These are phyloP conservation scores for Sebastes hubbsi DNA, from an alignment of 2,797 vertebrate genomes.

Conservation along the genomic window DNA sequence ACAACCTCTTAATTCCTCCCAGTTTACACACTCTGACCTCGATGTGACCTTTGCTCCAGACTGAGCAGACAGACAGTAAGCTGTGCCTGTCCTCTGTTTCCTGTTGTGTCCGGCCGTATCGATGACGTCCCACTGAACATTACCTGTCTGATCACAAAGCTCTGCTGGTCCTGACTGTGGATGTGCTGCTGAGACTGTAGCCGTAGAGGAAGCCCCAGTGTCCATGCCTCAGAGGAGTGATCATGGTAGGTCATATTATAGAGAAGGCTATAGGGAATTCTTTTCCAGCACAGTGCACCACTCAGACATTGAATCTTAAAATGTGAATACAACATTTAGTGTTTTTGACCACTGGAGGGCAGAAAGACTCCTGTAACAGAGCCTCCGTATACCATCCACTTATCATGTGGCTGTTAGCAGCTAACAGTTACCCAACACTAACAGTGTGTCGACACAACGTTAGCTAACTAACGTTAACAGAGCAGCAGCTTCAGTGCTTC, in stretches of 20 bases:
- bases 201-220: neutral
- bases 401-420: neutral
- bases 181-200: constrained; percentile 1
- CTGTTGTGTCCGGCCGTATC: neutral
- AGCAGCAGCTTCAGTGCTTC: neutral
- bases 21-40: constrained; percentile 10
- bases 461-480: neutral
- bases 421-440: neutral
- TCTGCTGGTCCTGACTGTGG: neutral
- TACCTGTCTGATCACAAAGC: neutral
- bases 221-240: neutral
- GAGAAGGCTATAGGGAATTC: neutral
- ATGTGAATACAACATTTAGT: neutral
- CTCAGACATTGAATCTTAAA: neutral
- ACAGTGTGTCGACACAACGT: neutral
- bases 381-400: neutral
- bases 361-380: neutral
- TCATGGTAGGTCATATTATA: neutral
- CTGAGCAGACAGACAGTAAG: neutral
- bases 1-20: neutral
- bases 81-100: neutral
- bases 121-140: neutral
- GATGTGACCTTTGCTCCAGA: constrained; percentile 9
- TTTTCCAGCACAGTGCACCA: neutral
- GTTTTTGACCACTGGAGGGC: neutral